Conservation (phyloP, 2,797 vertebrate species). For the Spinus pinus region DNA sequence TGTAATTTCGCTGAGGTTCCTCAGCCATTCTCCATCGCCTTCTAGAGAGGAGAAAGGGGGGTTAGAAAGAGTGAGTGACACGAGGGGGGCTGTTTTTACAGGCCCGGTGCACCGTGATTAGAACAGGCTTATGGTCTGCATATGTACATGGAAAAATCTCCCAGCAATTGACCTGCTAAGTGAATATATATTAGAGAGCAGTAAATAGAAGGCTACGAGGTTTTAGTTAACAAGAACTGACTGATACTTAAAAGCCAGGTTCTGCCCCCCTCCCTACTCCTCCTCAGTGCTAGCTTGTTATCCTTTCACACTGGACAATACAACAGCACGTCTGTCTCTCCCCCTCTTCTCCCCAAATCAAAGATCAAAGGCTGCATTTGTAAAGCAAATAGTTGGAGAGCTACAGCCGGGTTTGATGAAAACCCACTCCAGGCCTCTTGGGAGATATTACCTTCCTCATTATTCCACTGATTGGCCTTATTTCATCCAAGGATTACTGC, state of each 20-base stretch:
- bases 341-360: conserved; percentile 89
- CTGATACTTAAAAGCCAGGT: conserved; percentile 71
- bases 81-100: conserved; percentile 40
- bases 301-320: conserved; percentile 76
- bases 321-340: conserved; percentile 73
- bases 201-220: conserved; percentile 66
- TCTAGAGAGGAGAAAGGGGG: conserved; percentile 45
- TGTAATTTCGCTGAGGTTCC: conserved; percentile 45
- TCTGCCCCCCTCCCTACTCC: conserved; percentile 57
- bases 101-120: conserved; percentile 15
- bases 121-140: conserved; percentile 44
- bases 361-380: conserved; percentile 99
- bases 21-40: conserved; percentile 50
- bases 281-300: conserved; percentile 70
- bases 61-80: conserved; percentile 17
- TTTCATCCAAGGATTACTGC: conserved; percentile 90
- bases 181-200: conserved; percentile 59
- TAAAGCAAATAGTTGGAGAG: conserved; percentile 97
- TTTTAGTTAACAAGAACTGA: conserved; percentile 72
- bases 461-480: conserved; percentile 90
- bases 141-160: conserved; percentile 51
- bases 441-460: conserved; percentile 91
- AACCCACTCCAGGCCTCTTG: conserved; percentile 85
- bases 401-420: conserved; percentile 89
- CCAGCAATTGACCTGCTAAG: conserved; percentile 68